Evolutionary conservation across 23 tunicate species (phyloP).

Genomic region (Oikopleura albicans): DNA sequence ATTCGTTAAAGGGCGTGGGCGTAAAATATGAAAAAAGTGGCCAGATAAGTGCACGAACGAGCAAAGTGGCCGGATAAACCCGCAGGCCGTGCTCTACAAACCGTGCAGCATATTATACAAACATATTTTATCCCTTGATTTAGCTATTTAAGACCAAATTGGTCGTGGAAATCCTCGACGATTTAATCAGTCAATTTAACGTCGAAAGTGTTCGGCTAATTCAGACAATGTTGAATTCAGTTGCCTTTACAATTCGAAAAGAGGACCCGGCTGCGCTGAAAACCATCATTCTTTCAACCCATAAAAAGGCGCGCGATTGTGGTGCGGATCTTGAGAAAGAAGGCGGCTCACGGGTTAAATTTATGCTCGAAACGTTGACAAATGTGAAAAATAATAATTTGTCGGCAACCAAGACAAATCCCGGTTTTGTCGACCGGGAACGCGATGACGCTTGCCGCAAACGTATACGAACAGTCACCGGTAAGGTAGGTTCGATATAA

Average conservation of each 20-base stretch:
- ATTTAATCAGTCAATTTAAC: neutral
- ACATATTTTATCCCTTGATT: too few relatives aligned
- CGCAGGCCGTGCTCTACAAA: too few relatives aligned
- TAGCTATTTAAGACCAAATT: neutral
- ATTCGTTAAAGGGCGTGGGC: too few relatives aligned
- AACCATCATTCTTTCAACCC: neutral
- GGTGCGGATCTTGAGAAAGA: neutral
- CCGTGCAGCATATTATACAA: too few relatives aligned
- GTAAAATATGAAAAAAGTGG: too few relatives aligned
- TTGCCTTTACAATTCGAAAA: neutral
- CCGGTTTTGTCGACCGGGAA: neutral
- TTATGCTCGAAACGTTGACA: neutral
- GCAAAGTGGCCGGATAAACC: too few relatives aligned
- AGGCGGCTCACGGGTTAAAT: neutral
- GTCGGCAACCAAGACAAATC: neutral
- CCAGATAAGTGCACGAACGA: too few relatives aligned
- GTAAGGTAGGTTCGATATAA: too few relatives aligned
- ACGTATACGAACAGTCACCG: neutral
- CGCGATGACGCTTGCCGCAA: neutral
- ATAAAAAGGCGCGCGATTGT: neutral
- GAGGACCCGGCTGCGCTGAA: conserved; percentile 10
- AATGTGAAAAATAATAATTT: conserved; percentile 7
- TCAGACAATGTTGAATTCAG: neutral
- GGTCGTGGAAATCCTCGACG: neutral
- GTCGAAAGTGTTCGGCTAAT: neutral